phyloP scores from a whole-genome alignment of 1,140 invertebrate species.

The Platyura marginata region DNA sequence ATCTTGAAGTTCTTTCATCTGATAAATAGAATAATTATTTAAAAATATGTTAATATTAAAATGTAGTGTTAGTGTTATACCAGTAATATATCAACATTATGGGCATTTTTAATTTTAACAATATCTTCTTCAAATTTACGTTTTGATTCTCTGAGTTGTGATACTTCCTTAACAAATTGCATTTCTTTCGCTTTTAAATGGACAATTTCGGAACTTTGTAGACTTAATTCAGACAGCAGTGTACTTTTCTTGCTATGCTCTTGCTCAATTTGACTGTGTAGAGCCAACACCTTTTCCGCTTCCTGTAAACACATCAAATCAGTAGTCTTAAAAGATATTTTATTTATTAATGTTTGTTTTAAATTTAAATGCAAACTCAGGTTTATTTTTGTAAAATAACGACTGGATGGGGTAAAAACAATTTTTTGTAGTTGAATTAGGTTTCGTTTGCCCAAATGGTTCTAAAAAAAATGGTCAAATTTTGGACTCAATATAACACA shows the following conservation, averaged over 20 bases:
- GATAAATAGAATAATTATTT: too few species aligned
- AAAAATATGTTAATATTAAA: too few species aligned
- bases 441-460: too few species aligned
- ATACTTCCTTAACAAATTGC: slow-evolving; percentile 51
- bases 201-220: slow-evolving; percentile 49
- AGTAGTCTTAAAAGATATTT: not conserved
- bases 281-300: slow-evolving; percentile 62
- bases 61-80: not conserved
- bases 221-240: slow-evolving; percentile 51
- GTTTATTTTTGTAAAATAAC: too few species aligned
- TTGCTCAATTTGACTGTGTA: slow-evolving; percentile 74
- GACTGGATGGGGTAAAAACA: too few species aligned
- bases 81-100: slow-evolving; percentile 17
- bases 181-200: slow-evolving; percentile 56
- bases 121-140: slow-evolving; percentile 62
- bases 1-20: slow-evolving; percentile 85
- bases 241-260: slow-evolving; percentile 54
- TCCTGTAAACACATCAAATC: slow-evolving; percentile 43
- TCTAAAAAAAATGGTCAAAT: too few species aligned
- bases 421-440: too few species aligned
- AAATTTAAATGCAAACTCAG: too few species aligned
- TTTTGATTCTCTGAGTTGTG: slow-evolving; percentile 47
- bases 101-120: slow-evolving; percentile 48
- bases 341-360: too few species aligned
- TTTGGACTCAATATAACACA: too few species aligned